Percentiles rank a stretch among this genome's conserved stretches.
phyloP scores from a whole-genome alignment of 2,888 invertebrate species.

The Agrotis ipsilon region DNA sequence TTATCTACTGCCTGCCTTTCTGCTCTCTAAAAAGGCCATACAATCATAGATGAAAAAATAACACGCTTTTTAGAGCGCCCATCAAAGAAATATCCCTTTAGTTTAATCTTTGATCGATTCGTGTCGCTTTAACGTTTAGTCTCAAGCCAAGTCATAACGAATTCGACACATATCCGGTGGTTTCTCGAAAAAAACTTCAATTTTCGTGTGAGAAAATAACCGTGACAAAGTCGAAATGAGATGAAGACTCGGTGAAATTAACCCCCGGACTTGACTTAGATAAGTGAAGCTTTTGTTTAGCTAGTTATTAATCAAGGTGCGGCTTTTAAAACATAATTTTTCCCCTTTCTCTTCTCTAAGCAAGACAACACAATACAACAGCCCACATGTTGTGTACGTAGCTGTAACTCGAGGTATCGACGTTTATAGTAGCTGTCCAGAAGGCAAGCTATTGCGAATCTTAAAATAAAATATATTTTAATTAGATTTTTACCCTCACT shows the following conservation, averaged over 20 bases:
- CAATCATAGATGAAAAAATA: not conserved
- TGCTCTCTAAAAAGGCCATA: not conserved
- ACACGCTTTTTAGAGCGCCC: not conserved
- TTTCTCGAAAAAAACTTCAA: not conserved
- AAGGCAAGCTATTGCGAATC: not conserved
- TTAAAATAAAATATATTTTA: no score
- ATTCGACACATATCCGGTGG: not conserved
- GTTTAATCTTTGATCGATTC: not conserved
- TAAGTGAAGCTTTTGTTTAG: not conserved
- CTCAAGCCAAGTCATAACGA: not conserved
- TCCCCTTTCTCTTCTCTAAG: slow-evolving; percentile 29
- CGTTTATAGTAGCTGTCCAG: not conserved
- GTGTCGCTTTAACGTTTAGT: not conserved
- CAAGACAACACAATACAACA: no score
- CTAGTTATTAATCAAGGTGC: slow-evolving; percentile 10
- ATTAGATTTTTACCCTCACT: no score
- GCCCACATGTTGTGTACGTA: not conserved
- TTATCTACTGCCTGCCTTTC: no score
- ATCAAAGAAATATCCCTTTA: not conserved
- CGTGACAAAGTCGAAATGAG: not conserved
- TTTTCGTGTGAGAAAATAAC: not conserved
- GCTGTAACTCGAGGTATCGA: not conserved
- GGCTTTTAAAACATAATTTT: slow-evolving; percentile 31
- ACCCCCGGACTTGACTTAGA: no score
- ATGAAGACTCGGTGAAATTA: not conserved